Evolutionary conservation across 2,113 vertebrate species (phyloP).

Genomic region (Cyanistes caeruleus): DNA sequence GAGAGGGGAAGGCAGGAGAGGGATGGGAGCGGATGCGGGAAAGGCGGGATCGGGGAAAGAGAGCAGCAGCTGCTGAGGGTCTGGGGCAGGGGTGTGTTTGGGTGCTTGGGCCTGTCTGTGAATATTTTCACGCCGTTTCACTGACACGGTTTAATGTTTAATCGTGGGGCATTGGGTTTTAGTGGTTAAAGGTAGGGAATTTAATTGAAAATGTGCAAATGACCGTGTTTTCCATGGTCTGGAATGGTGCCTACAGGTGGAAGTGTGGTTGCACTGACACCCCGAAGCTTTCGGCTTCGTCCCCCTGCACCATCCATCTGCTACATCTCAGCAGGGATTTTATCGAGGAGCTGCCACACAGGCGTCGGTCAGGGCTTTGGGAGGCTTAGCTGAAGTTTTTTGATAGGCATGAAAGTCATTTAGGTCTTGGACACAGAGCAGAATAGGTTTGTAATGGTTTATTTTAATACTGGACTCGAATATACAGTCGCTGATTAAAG

Average conservation of each 20-base stretch:
- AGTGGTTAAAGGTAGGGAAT: not conserved
- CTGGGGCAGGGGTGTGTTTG: too few species aligned
- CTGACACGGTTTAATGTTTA: too few species aligned
- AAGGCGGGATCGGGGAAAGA: not conserved
- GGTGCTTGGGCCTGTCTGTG: too few species aligned
- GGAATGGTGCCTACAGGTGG: not conserved
- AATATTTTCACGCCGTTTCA: not conserved
- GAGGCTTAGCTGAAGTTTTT: not conserved
- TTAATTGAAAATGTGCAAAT: not conserved
- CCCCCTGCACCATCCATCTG: not conserved
- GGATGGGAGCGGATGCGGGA: not conserved
- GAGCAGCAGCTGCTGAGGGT: not conserved
- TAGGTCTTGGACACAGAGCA: not conserved
- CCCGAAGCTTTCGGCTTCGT: not conserved
- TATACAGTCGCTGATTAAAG: not conserved
- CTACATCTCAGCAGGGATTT: not conserved
- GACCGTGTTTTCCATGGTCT: not conserved
- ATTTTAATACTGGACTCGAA: not conserved
- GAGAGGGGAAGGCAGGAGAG: too few species aligned
- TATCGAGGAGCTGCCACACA: not conserved
- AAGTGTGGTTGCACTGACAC: not conserved
- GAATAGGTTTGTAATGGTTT: not conserved
- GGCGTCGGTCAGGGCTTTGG: not conserved
- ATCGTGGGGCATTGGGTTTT: not conserved
- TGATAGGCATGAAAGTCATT: not conserved